These are phyloP conservation scores for Heliconius congener DNA, from an alignment of 1,140 invertebrate genomes.

Conservation along the genomic window DNA sequence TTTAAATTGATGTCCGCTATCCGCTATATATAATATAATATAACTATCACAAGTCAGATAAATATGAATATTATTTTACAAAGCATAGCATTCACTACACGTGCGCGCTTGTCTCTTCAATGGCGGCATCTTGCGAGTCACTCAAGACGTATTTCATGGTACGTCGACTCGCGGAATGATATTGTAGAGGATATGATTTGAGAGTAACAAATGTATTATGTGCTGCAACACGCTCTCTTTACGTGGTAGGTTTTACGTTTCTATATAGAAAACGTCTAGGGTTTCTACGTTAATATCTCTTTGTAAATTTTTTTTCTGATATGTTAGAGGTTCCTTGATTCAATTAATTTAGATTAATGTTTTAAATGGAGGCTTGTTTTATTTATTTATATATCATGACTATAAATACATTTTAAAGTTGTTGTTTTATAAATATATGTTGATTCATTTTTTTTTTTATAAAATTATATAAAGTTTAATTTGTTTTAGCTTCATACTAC, in stretches of 20 bases:
- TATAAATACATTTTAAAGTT: no score
- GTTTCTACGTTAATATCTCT: background rate
- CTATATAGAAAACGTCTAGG: background rate
- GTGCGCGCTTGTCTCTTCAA: slow-evolving; percentile 48
- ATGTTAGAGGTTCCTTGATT: no score
- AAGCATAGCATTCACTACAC: slow-evolving; percentile 40
- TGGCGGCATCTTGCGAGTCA: slow-evolving; percentile 76
- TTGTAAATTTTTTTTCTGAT: background rate
- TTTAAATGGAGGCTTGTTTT: no score
- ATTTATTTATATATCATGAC: no score
- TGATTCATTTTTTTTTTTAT: no score
- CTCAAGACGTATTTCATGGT: slow-evolving; percentile 79
- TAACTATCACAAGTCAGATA: no score
- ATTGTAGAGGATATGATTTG: slow-evolving; percentile 77
- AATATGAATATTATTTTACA: background rate
- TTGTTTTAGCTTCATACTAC: no score
- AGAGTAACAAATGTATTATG: slow-evolving; percentile 74
- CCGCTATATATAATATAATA: no score
- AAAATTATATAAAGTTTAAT: no score
- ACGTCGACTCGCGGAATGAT: slow-evolving; percentile 79
- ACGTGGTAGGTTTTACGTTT: slow-evolving; percentile 21
- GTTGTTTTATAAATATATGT: no score
- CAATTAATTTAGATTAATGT: no score
- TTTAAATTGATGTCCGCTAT: no score
- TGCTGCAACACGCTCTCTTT: slow-evolving; percentile 45